Percentiles rank a stretch among this genome's conserved stretches.
These are phyloP conservation scores for Drosophila ironensis DNA, from an alignment of 1,140 invertebrate species.

Conservation along the genomic window DNA sequence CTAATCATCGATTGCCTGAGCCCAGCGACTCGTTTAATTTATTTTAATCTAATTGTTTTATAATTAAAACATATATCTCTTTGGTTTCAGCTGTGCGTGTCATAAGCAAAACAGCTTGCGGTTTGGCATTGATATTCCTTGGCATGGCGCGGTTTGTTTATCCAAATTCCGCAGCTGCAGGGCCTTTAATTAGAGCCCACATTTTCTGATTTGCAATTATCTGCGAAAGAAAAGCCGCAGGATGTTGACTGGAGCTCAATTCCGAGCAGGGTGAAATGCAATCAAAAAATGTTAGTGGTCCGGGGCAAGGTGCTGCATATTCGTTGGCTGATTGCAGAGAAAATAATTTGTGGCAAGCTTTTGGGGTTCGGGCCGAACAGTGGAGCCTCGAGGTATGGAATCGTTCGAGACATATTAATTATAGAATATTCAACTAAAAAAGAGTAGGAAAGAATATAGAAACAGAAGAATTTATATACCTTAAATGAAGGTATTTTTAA, in stretches of 20 bases:
- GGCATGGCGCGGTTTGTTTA: conserved; percentile 1
- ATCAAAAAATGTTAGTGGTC: background rate
- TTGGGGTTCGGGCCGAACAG: background rate
- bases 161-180: conserved; percentile 12
- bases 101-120: conserved; percentile 5
- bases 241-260: conserved; percentile 2
- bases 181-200: conserved; percentile 27
- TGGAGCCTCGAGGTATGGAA: background rate
- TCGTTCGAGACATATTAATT: too few relatives aligned
- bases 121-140: conserved; percentile 2
- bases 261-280: background rate
- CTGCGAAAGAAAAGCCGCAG: background rate
- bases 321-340: conserved; percentile 22
- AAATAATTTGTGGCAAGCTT: conserved; percentile 21
- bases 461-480: too few relatives aligned
- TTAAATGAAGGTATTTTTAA: too few relatives aligned
- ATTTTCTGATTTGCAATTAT: background rate
- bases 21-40: conserved; percentile 73
- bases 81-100: conserved; percentile 64
- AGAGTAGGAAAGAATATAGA: too few relatives aligned
- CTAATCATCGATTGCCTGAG: conserved; percentile 73
- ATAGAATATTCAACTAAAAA: too few relatives aligned
- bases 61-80: conserved; percentile 63
- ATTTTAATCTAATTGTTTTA: conserved; percentile 80
- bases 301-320: conserved; percentile 35